phyloP scores from a whole-genome alignment of 2,888 invertebrate species.

The Papilio protenor region DNA sequence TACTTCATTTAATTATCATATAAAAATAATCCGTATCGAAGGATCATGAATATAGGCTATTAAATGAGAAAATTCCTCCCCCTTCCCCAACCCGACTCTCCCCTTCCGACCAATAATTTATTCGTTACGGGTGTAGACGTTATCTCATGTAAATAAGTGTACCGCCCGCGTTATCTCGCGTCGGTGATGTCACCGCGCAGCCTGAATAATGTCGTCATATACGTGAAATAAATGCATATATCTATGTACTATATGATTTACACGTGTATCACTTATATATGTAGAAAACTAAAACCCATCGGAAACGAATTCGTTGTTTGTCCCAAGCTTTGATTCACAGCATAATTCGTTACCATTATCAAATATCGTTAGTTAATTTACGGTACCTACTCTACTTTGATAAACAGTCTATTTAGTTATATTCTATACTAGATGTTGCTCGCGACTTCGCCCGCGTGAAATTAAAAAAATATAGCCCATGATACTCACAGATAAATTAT shows the following conservation, averaged over 20 bases:
- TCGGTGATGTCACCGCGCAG: conserved; percentile 59
- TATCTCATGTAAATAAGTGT: conserved; percentile 59
- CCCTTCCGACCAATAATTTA: conserved; percentile 51
- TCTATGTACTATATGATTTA: conserved; percentile 46
- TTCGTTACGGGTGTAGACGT: conserved; percentile 50
- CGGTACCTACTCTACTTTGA: too few relatives aligned
- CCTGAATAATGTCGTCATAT: conserved; percentile 64
- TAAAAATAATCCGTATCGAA: background rate
- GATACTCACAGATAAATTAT: too few relatives aligned
- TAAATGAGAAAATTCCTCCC: conserved; percentile 31
- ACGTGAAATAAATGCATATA: conserved; percentile 40
- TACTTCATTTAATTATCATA: background rate
- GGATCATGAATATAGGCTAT: conserved; percentile 23
- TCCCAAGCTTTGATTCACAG: too few relatives aligned
- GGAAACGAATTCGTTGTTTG: too few relatives aligned
- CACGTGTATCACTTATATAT: conserved; percentile 36
- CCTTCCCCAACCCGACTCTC: conserved; percentile 11
- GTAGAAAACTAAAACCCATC: conserved; percentile 8
- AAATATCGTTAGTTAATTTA: too few relatives aligned
- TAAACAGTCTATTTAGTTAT: too few relatives aligned
- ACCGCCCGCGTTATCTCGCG: conserved; percentile 58
- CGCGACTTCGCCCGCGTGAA: too few relatives aligned
- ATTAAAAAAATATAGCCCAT: too few relatives aligned
- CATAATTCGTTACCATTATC: too few relatives aligned
- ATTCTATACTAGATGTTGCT: too few relatives aligned